These are phyloP conservation scores for Paramuricea clavata DNA, from an alignment of 92 coral and sea anemone species.

Conservation along the genomic window DNA sequence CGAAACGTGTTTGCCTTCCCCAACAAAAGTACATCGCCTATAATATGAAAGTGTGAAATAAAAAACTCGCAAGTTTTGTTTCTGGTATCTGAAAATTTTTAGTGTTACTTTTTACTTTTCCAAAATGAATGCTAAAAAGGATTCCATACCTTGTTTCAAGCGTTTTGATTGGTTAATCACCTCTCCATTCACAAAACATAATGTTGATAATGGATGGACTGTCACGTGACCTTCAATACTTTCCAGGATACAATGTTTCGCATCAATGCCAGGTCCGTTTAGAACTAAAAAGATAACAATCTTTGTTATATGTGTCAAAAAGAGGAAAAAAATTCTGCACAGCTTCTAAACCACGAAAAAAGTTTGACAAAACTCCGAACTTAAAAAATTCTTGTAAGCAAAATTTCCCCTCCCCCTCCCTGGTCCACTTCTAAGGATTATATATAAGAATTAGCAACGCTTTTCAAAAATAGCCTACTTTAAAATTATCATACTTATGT, in stretches of 20 bases:
- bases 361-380: too few species aligned
- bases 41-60: background rate
- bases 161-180: constrained; percentile 76
- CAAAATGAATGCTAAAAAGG: background rate
- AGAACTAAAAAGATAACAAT: constrained; percentile 71
- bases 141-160: constrained; percentile 78
- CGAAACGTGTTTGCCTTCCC: constrained; percentile 98
- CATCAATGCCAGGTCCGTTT: constrained; percentile 93
- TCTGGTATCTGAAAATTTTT: too few species aligned
- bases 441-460: too few species aligned
- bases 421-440: too few species aligned
- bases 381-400: too few species aligned
- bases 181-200: constrained; percentile 90
- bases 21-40: constrained; percentile 91
- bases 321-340: too few species aligned
- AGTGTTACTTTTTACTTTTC: too few species aligned
- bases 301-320: too few species aligned
- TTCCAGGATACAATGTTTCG: constrained; percentile 93
- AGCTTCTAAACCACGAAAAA: too few species aligned
- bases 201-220: constrained; percentile 77
- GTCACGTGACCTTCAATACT: constrained; percentile 92
- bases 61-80: background rate
- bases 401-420: too few species aligned
- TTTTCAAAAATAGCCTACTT: too few species aligned
- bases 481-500: constrained; percentile 75